phyloP scores from a whole-genome alignment of 1,140 invertebrate genomes.

The Drosophila kikkawai region DNA sequence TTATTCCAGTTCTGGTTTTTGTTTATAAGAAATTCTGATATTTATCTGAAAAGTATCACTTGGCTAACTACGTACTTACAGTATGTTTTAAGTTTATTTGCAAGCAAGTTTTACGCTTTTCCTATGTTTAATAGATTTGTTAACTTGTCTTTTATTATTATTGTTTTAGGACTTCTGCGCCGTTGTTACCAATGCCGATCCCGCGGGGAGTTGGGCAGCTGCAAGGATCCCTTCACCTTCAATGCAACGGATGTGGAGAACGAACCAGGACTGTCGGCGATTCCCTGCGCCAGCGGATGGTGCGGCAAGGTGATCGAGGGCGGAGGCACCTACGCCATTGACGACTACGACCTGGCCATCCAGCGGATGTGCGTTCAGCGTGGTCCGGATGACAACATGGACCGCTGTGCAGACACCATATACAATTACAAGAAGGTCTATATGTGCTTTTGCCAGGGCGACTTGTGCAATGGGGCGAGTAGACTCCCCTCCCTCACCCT shows the following conservation, averaged over 20 bases:
- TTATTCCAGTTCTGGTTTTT: background rate
- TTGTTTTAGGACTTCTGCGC: slow-evolving; percentile 86
- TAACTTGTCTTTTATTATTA: background rate
- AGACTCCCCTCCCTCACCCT: background rate
- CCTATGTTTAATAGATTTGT: background rate
- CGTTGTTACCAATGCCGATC: slow-evolving; percentile 94
- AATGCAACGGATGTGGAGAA: slow-evolving; percentile 90
- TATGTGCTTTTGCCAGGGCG: slow-evolving; percentile 97
- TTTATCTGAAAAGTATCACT: background rate
- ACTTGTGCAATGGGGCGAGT: slow-evolving; percentile 90
- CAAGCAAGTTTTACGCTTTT: too few relatives aligned
- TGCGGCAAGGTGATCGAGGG: slow-evolving; percentile 96
- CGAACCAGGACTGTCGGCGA: slow-evolving; percentile 90
- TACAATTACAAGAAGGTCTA: slow-evolving; percentile 92
- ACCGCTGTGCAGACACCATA: slow-evolving; percentile 93
- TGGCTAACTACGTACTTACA: background rate
- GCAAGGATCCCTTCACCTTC: slow-evolving; percentile 93
- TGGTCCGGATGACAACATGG: slow-evolving; percentile 94
- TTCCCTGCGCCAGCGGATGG: slow-evolving; percentile 96
- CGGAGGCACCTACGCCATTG: slow-evolving; percentile 89
- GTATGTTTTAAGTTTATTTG: too few relatives aligned
- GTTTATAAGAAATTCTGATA: background rate
- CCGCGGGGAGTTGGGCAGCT: slow-evolving; percentile 93
- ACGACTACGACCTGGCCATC: slow-evolving; percentile 94
- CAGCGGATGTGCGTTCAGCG: slow-evolving; percentile 94